Evolutionary conservation across 2,113 vertebrate species (phyloP), one percentile per base, ranked within the genome.

Genomic region (Salvelinus sp.): DNA sequence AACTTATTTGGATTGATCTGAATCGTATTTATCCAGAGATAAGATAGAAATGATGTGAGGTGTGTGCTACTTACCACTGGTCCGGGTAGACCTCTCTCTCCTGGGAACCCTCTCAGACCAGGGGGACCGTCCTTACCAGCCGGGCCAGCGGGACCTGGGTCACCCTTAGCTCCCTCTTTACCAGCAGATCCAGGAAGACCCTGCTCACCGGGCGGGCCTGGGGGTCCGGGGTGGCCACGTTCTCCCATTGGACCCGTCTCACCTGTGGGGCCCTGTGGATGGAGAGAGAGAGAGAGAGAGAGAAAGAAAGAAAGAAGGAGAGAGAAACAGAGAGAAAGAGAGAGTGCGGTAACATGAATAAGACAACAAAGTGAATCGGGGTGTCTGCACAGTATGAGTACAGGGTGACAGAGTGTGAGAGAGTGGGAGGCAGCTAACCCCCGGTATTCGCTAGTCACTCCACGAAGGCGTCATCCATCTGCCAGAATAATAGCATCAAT

Each of bases 151-250:
- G 97, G 98, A 9, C 98, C 97, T 0, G 96, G 96, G 78, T 99
- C 98, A n/a, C 98, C 98, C 97, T 99, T 99, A 0, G 95, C 95
- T n/a, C 98, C 97, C 87, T 99, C 97, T 88, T 99, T 99, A 1
- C 98, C 97, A 27, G 97, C 93, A 38, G 95, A 85, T 71, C 98
- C 98, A 14, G 97, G 96, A 63, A 99, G 95, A 76, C 98, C 98
- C 86, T 99, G 97, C 84, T 99, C 97, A 48, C 98, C 97, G 67
- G 97, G 98, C 75, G 97, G 97, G 0, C 97, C 97, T n/a, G 96
- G 97, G 67, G 97, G 96, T 76, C 98, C 98, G 0, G 98, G 98
- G 23, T 98, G 97, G 4, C 98, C 98, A 20, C 97, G 95, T 69
- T 99, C 98, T 6, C 98, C 98, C 95, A 97, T 97, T 2, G 96